Evolutionary conservation across 2,797 vertebrate species (phyloP), one percentile per base, ranked within the genome.

Genomic region (Melanotaenia parkinsoni): DNA sequence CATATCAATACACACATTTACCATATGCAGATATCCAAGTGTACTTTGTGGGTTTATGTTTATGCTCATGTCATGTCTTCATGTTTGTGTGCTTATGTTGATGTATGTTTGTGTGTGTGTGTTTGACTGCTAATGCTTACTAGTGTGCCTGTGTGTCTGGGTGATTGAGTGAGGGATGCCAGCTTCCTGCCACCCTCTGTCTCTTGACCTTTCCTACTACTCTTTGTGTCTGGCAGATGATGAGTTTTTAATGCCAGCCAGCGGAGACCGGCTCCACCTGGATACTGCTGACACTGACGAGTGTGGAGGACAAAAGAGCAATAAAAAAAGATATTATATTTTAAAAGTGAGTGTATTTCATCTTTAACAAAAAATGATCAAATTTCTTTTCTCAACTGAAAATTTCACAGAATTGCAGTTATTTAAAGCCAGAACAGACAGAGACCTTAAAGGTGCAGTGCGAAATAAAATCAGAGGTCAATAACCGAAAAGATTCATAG

Each of bases 171-270:
- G 81, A 79, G 74, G 32, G 63, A 77, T 72, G 60, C 58, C 38
- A 70, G 73, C 60, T 65, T 77, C 53, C 72, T 56, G 43, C 72
- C 76, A 74, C 72, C 80, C 72, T 51, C 77, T 40, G 70, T 82
- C 83, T 81, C 69, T 60, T 86, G 82, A 90, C 90, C 86, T 90
- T 90, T 87, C 50, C 73, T 59, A 67, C n/a, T 66, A 59, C 73
- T 85, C 74, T 82, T 59, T 84, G 70, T 82, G 67, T 81, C 82
- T 76, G 76, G 71, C 71, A 84, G 86, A 85, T 87, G 81, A 87
- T 86, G 80, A 86, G 76, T 45, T 77, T 88, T 85, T 84, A 86
- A 86, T 83, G 63, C 56, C 74, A 80, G 58, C 20, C 70, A 28
- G 33, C 5, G 60, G 24, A 58, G 60, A 76, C 60, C 68, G 77